A percentile compares a stretch with the other conserved stretches of the same genome.
Conservation (phyloP, 2,888 invertebrate genomes). For the Augochlorella aurata region DNA sequence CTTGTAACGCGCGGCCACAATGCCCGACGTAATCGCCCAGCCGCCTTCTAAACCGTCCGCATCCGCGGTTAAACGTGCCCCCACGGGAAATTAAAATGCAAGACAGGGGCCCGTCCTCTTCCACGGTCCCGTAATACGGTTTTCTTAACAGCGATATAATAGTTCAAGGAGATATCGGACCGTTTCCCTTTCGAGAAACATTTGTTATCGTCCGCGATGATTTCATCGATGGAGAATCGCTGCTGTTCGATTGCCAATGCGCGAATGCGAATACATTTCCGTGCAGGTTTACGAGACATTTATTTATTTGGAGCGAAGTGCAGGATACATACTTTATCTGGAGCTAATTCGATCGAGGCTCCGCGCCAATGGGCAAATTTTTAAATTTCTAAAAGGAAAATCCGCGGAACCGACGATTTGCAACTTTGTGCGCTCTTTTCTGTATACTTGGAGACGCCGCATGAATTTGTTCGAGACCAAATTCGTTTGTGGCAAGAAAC, state of each 20-base stretch:
- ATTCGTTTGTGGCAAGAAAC: background rate
- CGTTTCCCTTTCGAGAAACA: background rate
- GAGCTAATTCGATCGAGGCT: no score
- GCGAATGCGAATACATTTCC: background rate
- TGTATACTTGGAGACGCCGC: background rate
- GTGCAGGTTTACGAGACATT: background rate
- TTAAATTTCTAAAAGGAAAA: background rate
- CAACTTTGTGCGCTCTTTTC: background rate
- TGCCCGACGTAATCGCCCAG: conserved; percentile 34
- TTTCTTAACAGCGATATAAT: conserved; percentile 1
- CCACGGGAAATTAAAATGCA: conserved; percentile 13
- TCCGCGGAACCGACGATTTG: background rate
- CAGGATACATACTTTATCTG: no score
- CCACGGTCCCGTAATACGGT: conserved; percentile 8
- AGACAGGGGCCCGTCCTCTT: background rate
- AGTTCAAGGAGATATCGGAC: background rate
- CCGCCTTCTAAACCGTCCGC: conserved; percentile 33
- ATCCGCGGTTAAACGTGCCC: conserved; percentile 28
- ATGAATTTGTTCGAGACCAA: background rate
- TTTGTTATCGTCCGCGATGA: conserved; percentile 2
- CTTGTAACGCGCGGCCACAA: conserved; percentile 23
- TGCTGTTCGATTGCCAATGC: background rate
- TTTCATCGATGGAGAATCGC: background rate
- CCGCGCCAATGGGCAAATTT: background rate
- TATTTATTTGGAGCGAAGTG: background rate